These are phyloP conservation scores for Poecile atricapillus DNA, from an alignment of 2,113 vertebrate species.

Conservation along the genomic window DNA sequence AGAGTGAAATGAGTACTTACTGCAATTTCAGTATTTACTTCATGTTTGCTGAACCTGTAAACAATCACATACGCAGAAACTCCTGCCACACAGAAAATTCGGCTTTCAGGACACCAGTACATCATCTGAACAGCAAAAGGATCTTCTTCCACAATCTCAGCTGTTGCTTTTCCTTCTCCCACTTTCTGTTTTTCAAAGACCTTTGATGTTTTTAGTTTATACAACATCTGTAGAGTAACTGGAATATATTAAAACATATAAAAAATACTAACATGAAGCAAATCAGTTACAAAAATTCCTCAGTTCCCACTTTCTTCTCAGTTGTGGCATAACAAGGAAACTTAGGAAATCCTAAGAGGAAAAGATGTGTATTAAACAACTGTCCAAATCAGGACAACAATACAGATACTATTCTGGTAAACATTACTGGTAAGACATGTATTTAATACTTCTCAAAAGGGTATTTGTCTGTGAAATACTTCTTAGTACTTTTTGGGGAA, in stretches of 20 bases:
- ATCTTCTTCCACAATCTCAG: constrained; percentile 91
- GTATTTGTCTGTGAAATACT: neutral
- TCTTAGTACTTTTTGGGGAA: neutral
- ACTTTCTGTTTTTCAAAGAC: constrained; percentile 92
- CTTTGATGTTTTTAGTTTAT: constrained; percentile 97
- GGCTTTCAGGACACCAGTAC: constrained; percentile 95
- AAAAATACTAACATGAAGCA: neutral
- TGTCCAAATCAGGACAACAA: neutral
- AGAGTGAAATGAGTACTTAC: constrained; percentile 78
- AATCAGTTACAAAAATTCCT: neutral
- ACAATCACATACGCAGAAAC: constrained; percentile 92
- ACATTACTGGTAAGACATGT: neutral
- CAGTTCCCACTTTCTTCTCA: neutral
- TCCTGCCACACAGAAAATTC: constrained; percentile 94
- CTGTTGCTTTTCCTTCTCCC: constrained; percentile 79
- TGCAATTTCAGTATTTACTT: constrained; percentile 89
- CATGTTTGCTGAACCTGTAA: constrained; percentile 94
- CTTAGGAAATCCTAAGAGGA: neutral
- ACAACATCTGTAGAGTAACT: constrained; percentile 98
- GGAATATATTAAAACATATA: constrained; percentile 63
- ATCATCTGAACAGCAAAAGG: constrained; percentile 96
- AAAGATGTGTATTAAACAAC: neutral
- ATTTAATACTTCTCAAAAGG: neutral
- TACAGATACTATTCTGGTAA: neutral
- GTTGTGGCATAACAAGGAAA: neutral